Evolutionary conservation across 2,888 invertebrate genomes (phyloP).

Genomic region (Dichetophora obliterata): DNA sequence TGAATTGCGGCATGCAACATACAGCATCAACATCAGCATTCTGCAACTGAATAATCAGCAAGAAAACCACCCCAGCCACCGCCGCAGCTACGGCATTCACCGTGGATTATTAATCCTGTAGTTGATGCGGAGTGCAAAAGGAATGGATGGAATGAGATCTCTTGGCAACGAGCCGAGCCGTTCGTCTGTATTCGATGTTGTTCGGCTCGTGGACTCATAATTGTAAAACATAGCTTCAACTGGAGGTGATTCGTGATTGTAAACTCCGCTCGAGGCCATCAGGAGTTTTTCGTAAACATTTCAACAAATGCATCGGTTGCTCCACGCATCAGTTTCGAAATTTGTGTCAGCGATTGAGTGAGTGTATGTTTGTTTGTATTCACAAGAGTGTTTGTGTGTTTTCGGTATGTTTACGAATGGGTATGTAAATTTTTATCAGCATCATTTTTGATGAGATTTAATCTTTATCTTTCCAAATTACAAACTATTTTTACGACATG

Average conservation of each 20-base stretch:
- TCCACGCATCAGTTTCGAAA: constrained; percentile 35
- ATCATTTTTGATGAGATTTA: background rate
- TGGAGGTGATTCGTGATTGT: constrained; percentile 61
- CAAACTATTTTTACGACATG: too few species aligned
- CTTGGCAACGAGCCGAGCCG: constrained; percentile 10
- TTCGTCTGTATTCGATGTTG: constrained; percentile 8
- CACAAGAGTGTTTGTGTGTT: background rate
- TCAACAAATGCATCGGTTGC: constrained; percentile 52
- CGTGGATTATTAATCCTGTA: constrained; percentile 42
- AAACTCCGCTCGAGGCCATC: constrained; percentile 59
- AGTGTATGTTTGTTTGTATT: background rate
- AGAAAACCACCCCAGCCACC: constrained; percentile 18
- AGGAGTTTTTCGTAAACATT: constrained; percentile 59
- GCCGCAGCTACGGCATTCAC: constrained; percentile 30
- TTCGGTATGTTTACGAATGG: background rate
- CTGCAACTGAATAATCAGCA: constrained; percentile 32
- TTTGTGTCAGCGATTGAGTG: background rate
- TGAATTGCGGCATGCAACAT: constrained; percentile 29
- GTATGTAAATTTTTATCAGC: constrained; percentile 6
- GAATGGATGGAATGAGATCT: constrained; percentile 17
- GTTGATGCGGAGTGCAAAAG: constrained; percentile 39
- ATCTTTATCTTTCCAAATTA: background rate
- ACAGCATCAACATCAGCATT: constrained; percentile 11
- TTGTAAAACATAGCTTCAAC: constrained; percentile 47
- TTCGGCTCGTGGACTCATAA: constrained; percentile 42